Evolutionary conservation across 2,797 vertebrate species (phyloP).

Genomic region (Alcedo atthis): DNA sequence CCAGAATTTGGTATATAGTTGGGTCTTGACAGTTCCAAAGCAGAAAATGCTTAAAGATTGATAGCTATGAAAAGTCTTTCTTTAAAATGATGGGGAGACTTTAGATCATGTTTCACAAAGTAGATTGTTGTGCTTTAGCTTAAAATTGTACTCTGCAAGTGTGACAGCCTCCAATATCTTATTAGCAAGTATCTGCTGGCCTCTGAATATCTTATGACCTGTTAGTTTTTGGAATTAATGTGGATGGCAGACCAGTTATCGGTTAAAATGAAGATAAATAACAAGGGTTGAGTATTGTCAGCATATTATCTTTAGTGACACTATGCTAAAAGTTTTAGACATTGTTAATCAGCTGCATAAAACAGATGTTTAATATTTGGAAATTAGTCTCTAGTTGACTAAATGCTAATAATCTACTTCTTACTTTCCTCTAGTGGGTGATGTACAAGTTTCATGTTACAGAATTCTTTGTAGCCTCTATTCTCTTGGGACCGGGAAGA

Average conservation of each 20-base stretch:
- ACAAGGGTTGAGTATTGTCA: neutral
- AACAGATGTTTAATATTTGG: neutral
- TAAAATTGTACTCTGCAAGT: neutral
- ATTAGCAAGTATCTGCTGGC: neutral
- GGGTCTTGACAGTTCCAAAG: neutral
- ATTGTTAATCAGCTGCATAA: neutral
- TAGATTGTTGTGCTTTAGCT: neutral
- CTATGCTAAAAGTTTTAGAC: neutral
- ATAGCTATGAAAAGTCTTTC: neutral
- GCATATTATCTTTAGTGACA: neutral
- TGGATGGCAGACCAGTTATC: neutral
- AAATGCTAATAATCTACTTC: neutral
- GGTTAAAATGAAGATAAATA: neutral
- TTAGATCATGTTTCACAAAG: neutral
- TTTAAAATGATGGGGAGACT: neutral
- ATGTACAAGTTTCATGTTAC: constrained; percentile 97
- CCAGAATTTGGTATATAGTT: neutral
- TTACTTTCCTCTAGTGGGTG: constrained; percentile 86
- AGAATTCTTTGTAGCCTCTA: constrained; percentile 95
- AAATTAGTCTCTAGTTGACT: neutral
- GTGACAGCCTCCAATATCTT: neutral
- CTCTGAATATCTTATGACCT: neutral
- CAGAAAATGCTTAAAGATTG: neutral
- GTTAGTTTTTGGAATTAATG: neutral
- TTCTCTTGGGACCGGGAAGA: constrained; percentile 95